Evolutionary conservation across 2,888 invertebrate species (phyloP), one percentile per base, ranked within the genome.

Genomic region (Drosophila histrio): DNA sequence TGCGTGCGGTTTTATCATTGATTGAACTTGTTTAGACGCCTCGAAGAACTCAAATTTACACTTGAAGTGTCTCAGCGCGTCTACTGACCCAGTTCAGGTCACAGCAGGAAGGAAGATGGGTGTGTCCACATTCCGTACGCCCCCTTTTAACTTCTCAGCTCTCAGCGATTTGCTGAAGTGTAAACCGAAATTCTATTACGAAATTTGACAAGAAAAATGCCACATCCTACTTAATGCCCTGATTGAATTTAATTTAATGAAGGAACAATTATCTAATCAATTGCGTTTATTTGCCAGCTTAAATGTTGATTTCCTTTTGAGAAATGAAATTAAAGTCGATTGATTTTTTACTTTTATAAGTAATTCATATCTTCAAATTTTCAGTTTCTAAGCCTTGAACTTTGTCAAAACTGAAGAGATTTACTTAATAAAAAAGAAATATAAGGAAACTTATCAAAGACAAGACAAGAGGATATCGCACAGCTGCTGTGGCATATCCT

Each of bases 21-120:
- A 87, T 78, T 81, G 81, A 75, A 84, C 81, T 87, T 67, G 67
- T 76, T 79, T 56, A 75, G 58, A 74, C 84, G 67, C 77, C 72
- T 67, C 38, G 65, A 66, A 72, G 64, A 72, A 72, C 75, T 85
- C 77, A 87, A 87, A 73, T 74, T 85, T 79, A 82, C 79, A 85
- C 87, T 82, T 66, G 50, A 78, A 75, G 72, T 72, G 82, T 76
- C 76, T 59, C 50, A 19, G 61, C n/a, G 58, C 71, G 67, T 68
- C 62, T 62, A 60, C 58, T 74, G 74, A 66, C 59, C 65, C 58
- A 62, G 41, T 59, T 63, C 2, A 32, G 50, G 21, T 7, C 36
- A 43, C 22, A 9, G 17, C 15, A 15, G 15, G 11, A 11, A 11
- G 1, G 6, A 6, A 17, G 28, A 19, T 68, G 38, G 53, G 39